Base-by-base conservation (phyloP, 1,140 invertebrate species). In the Lasaia peninsularis region DNA sequence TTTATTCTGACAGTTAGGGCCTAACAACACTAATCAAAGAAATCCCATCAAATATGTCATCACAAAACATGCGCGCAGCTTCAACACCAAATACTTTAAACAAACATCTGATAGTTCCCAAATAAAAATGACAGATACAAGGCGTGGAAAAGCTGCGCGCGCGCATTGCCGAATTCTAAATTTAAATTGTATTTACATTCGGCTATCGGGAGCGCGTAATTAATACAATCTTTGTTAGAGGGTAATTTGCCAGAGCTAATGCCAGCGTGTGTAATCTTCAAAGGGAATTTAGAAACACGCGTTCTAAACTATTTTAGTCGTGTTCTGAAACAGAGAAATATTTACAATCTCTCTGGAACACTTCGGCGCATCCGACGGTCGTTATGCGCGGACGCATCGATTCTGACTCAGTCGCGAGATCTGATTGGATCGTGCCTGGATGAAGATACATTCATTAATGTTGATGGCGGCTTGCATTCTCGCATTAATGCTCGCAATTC, bases 151-250 rank as follows among this genome's bases (percentile, higher is more conserved):
- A 57, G 62, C 59, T 60, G 64, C 62, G 73, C 77, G 56, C 68
- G 63, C 69, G 63, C 73, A n/a, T 82, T 69, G 75, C 73, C 68
- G 79, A 79, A 77, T 69, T 81, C 80, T 82, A 86, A 88, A 76
- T 77, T 75, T 86, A 83, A 82, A 86, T 73, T 73, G 66, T 85
- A 88, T 88, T 88, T 88, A 88, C 83, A 79, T 78, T 82, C 66
- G 69, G 62, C 83, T 82, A 88, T 86, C 76, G 82, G 75, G 85
- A 85, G 70, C 78, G 75, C 74, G 83, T 88, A 88, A 88, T 88
- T 88, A 88, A 86, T 88, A 86, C 86, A 86, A 88, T 88, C 85
- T 86, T 86, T 88, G 85, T 86, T 88, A 86, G 80, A 86, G 80
- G 75, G 80, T 88, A 88, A 88, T 88, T 88, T 83, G 85, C 85